These are phyloP conservation scores for Cabera pusaria DNA, from an alignment of 2,888 invertebrate species.

Conservation along the genomic window DNA sequence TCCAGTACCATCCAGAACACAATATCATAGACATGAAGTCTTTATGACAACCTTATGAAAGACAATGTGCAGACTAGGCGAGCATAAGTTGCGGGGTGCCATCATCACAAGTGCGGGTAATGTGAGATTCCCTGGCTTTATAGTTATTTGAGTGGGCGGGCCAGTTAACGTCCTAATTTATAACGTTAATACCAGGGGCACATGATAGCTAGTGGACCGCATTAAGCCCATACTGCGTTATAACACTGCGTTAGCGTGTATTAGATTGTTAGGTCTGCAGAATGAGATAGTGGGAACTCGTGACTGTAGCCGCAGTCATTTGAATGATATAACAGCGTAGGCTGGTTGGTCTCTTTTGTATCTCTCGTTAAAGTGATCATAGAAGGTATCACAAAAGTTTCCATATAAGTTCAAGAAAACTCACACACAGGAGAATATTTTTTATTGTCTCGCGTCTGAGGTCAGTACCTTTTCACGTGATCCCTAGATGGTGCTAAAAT, in stretches of 20 bases:
- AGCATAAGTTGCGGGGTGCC: conserved; percentile 47
- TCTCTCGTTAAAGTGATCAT: no score
- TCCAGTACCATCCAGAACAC: not conserved
- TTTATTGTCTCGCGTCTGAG: no score
- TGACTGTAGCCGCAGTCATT: not conserved
- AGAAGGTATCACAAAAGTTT: no score
- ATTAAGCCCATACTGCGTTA: conserved; percentile 14
- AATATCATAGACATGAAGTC: conserved; percentile 1
- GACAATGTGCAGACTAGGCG: conserved; percentile 45
- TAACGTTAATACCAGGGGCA: conserved; percentile 75
- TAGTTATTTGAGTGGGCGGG: conserved; percentile 76
- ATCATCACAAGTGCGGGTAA: conserved; percentile 66
- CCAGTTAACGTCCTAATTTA: conserved; percentile 78
- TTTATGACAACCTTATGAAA: conserved; percentile 32
- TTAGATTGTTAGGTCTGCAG: conserved; percentile 12
- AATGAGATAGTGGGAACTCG: conserved; percentile 5
- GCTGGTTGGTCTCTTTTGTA: no score
- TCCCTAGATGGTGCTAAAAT: no score
- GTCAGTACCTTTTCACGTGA: no score
- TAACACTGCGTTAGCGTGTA: conserved; percentile 3
- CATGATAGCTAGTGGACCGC: conserved; percentile 54
- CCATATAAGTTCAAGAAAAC: no score
- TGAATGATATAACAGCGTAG: no score
- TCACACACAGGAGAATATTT: no score
- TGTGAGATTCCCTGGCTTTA: conserved; percentile 66